phyloP scores from a whole-genome alignment of 2,797 vertebrate species.

The Echeneis naucrates region DNA sequence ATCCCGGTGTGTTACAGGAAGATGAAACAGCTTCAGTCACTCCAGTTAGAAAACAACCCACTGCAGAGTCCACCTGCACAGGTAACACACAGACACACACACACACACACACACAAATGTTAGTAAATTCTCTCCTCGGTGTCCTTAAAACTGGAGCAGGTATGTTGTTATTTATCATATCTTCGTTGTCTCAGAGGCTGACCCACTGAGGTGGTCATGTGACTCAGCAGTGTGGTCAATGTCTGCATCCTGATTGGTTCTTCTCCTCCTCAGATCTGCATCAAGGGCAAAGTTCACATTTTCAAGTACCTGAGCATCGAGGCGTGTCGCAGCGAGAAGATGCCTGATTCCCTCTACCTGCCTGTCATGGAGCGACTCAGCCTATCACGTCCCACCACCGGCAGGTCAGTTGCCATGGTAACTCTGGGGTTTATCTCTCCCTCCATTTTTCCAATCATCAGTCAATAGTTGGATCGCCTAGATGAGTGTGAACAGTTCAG shows the following conservation, averaged over 20 bases:
- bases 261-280: conserved; percentile 88
- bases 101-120: neutral
- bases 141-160: too few species aligned
- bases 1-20: conserved; percentile 95
- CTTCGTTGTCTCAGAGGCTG: too few species aligned
- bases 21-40: conserved; percentile 91
- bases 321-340: conserved; percentile 92
- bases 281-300: conserved; percentile 96
- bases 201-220: too few species aligned
- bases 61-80: conserved; percentile 96
- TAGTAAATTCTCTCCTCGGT: too few species aligned
- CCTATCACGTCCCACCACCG: conserved; percentile 86
- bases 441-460: too few species aligned
- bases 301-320: conserved; percentile 96
- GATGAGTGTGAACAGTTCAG: too few species aligned
- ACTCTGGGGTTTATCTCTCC: too few species aligned
- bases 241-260: neutral
- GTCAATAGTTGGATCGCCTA: too few species aligned
- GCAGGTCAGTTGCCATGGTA: conserved; percentile 89
- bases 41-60: conserved; percentile 95
- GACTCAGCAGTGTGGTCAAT: too few species aligned
- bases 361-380: conserved; percentile 89
- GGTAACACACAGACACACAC: conserved; percentile 75
- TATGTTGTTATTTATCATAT: too few species aligned
- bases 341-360: conserved; percentile 90